Evolutionary conservation across 1,140 invertebrate genomes (phyloP).

Genomic region (Drosophila simulans): DNA sequence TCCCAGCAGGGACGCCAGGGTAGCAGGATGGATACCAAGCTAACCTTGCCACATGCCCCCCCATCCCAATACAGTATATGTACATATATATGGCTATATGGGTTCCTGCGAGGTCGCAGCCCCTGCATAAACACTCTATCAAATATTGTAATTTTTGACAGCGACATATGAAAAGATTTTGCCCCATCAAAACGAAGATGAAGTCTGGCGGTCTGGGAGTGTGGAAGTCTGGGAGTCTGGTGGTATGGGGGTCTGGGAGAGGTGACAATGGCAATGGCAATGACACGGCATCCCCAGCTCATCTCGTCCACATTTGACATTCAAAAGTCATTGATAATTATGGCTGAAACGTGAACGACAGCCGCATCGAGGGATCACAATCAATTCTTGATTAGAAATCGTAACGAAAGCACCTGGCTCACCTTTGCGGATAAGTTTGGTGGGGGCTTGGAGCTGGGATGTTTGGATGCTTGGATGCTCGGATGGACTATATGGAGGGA

Average conservation of each 20-base stretch:
- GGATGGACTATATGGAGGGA: background rate
- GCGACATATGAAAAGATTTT: slow-evolving; percentile 81
- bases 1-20: background rate
- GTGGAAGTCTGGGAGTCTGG: no score
- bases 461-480: background rate
- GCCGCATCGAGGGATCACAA: slow-evolving; percentile 82
- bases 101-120: background rate
- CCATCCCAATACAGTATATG: background rate
- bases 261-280: slow-evolving; percentile 69
- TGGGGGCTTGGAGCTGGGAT: background rate
- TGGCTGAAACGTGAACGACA: slow-evolving; percentile 82
- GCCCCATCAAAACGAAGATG: slow-evolving; percentile 12
- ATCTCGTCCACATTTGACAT: slow-evolving; percentile 77
- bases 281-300: slow-evolving; percentile 45
- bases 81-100: background rate
- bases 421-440: slow-evolving; percentile 3
- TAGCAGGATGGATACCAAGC: background rate
- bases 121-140: slow-evolving; percentile 52
- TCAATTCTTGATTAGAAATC: slow-evolving; percentile 83
- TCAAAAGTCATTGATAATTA: slow-evolving; percentile 84
- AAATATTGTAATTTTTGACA: slow-evolving; percentile 70
- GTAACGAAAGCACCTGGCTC: slow-evolving; percentile 59
- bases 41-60: slow-evolving; percentile 9
- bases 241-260: background rate
- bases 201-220: no score